Evolutionary conservation across 1,140 invertebrate species (phyloP).

Genomic region (Aradophagus sp.): DNA sequence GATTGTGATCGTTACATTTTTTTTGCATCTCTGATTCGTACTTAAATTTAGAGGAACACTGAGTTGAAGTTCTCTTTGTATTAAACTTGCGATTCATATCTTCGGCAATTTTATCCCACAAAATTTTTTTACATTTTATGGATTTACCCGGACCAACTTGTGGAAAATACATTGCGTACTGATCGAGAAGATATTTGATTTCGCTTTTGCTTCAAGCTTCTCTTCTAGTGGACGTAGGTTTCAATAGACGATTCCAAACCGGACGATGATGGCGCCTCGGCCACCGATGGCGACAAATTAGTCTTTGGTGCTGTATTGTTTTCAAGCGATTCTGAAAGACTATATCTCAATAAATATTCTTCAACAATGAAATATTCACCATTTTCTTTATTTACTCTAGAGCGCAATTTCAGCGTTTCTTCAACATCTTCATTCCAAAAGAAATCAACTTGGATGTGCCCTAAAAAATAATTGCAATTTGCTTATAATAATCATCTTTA

Average conservation of each 20-base stretch:
- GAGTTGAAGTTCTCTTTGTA: background rate
- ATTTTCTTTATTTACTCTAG: background rate
- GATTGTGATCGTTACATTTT: constrained; percentile 26
- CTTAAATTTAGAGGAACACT: constrained; percentile 6
- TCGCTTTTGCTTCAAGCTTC: constrained; percentile 1
- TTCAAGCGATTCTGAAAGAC: too few species aligned
- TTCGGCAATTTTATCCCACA: constrained; percentile 5
- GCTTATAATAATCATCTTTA: too few species aligned
- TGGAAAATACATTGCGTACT: constrained; percentile 11
- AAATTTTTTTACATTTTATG: constrained; percentile 1
- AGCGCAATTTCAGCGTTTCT: constrained; percentile 1
- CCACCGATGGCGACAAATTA: background rate
- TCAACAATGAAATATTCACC: background rate
- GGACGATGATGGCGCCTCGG: background rate
- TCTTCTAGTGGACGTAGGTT: background rate
- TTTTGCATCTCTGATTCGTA: constrained; percentile 13
- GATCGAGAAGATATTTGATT: constrained; percentile 8
- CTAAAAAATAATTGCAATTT: background rate
- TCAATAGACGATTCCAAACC: background rate
- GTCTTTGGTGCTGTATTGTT: too few species aligned
- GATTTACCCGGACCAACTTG: constrained; percentile 12
- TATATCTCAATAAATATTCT: background rate
- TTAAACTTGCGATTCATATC: constrained; percentile 8
- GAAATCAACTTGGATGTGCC: constrained; percentile 3
- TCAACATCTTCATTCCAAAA: constrained; percentile 7